A percentile compares a stretch with the other conserved stretches of the same genome.
Evolutionary conservation across 1,140 invertebrate genomes (phyloP).

Genomic region (Palaemon carinicauda): DNA sequence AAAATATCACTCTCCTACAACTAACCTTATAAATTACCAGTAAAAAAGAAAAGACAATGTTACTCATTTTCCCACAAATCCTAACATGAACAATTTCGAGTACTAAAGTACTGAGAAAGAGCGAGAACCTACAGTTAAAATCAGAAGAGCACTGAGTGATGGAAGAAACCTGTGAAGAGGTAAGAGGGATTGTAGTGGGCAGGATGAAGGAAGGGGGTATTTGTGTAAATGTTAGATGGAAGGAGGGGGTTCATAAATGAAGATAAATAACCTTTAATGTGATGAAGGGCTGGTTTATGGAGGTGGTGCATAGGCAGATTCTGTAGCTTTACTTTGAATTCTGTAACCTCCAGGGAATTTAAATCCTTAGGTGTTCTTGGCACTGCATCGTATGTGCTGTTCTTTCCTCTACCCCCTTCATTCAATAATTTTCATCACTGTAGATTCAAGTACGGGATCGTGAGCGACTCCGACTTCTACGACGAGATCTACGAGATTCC

Average conservation of each 20-base stretch:
- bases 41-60: not conserved
- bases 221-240: not conserved
- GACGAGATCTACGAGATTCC: constrained; percentile 29
- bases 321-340: constrained; percentile 11
- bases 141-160: constrained; percentile 51
- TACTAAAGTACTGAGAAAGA: not conserved
- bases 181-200: not conserved
- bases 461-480: constrained; percentile 31
- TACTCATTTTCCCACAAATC: not conserved
- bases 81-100: not conserved
- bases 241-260: not conserved
- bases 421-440: not conserved
- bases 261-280: constrained; percentile 10
- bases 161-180: constrained; percentile 21
- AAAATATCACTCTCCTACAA: not conserved
- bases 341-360: not conserved
- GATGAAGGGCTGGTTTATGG: not conserved
- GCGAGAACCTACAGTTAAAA: not conserved
- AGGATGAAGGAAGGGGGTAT: constrained; percentile 14
- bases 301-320: not conserved
- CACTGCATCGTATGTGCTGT: not conserved
- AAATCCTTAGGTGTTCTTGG: not conserved
- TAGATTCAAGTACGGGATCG: constrained; percentile 43
- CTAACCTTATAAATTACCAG: not conserved
- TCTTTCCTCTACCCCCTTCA: not conserved